phyloP scores from a whole-genome alignment of 2,888 invertebrate genomes.

The Myopa testacea region DNA sequence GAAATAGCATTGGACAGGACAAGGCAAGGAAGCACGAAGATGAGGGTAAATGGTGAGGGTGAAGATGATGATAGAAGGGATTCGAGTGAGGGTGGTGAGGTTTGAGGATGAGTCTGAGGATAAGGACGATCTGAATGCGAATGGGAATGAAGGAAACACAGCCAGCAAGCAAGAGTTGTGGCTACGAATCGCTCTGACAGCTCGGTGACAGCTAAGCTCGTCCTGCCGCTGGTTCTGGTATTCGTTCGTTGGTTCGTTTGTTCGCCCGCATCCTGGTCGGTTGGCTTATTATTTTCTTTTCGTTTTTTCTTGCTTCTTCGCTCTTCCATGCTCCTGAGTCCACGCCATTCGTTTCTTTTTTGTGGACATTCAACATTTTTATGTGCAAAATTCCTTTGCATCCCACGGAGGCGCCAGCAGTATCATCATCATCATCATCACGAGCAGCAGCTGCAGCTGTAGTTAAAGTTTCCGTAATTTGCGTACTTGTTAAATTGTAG shows the following conservation, averaged over 20 bases:
- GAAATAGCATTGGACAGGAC: background rate
- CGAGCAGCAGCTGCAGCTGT: background rate
- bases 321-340: background rate
- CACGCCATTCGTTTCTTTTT: background rate
- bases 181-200: conserved; percentile 14
- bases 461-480: conserved; percentile 1
- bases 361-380: conserved; percentile 2
- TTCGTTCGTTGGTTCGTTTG: background rate
- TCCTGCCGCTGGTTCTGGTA: background rate
- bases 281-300: background rate
- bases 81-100: background rate
- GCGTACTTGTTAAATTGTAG: background rate
- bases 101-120: background rate
- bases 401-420: background rate
- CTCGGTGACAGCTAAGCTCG: conserved; percentile 15
- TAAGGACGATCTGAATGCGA: background rate
- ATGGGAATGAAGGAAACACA: background rate
- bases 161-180: conserved; percentile 5
- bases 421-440: too few species aligned
- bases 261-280: background rate
- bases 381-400: background rate
- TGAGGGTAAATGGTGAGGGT: background rate
- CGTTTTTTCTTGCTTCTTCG: background rate
- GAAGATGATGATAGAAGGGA: too few species aligned
- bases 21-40: background rate